Percentiles rank a stretch among this genome's conserved stretches.
Evolutionary conservation across 2,113 vertebrate species (phyloP).

Genomic region (Mandrillus leucophaeus): DNA sequence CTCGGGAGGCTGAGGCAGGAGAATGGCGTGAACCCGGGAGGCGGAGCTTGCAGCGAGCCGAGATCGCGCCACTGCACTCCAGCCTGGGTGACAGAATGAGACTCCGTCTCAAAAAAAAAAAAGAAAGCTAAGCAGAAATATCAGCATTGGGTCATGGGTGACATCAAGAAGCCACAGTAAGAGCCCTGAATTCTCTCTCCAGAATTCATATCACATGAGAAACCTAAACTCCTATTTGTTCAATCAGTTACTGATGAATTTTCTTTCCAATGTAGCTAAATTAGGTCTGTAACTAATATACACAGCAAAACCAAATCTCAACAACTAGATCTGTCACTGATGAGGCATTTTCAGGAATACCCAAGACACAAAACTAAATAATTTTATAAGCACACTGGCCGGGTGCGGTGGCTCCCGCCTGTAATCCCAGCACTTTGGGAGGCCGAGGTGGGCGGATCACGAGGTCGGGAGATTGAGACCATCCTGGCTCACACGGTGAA

Average conservation of each 20-base stretch:
- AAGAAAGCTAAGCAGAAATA: background rate
- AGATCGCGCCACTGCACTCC: too few relatives aligned
- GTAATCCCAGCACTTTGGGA: too few relatives aligned
- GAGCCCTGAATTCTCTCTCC: background rate
- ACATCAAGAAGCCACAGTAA: background rate
- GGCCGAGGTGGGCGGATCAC: too few relatives aligned
- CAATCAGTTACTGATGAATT: background rate
- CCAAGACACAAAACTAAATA: background rate
- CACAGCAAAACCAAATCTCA: background rate
- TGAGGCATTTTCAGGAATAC: background rate
- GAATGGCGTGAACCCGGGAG: too few relatives aligned
- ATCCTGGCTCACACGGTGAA: too few relatives aligned
- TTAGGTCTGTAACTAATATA: background rate
- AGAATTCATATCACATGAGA: background rate
- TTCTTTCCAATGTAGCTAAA: background rate
- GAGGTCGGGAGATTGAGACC: too few relatives aligned
- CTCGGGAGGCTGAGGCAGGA: too few relatives aligned
- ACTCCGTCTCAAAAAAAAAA: too few relatives aligned
- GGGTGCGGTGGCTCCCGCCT: too few relatives aligned
- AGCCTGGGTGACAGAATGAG: too few relatives aligned
- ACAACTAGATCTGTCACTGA: background rate
- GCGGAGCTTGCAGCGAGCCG: too few relatives aligned
- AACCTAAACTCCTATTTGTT: background rate
- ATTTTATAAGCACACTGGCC: background rate
- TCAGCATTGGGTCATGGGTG: too few relatives aligned